Evolutionary conservation across 2,888 invertebrate genomes (phyloP), one percentile per base, ranked within the genome.

Genomic region (Latrodectus hesperus): DNA sequence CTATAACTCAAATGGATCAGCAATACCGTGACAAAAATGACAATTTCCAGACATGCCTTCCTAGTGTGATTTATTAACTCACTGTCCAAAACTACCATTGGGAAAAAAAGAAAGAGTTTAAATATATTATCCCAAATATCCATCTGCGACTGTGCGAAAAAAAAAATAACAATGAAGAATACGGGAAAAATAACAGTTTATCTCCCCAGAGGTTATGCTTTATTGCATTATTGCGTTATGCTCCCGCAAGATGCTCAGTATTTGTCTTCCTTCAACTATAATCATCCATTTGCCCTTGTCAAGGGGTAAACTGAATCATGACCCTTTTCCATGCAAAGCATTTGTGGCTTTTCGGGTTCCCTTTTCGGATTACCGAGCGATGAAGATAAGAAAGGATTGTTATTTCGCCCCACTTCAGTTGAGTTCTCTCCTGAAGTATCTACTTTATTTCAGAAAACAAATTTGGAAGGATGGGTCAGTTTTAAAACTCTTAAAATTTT

Each of bases 231-330:
- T 53, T 60, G 60, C 73, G 70, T 75, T 75, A 60, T 70, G 82
- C 53, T n/a, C 51, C 17, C 65, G 53, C 60, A 83, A 64, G 75
- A 78, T 68, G 78, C 65, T 53, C 67, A 51, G 83, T 67, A 26
- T 73, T 81, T 74, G 81, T 67, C 81, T 73, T 74, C 73, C 68
- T 70, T 75, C 22, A 49, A 67, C 75, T 78, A 78, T 78, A 65
- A 84, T 84, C 84, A 84, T 78, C 73, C 65, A 76, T 83, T 71
- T 70, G 22, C 52, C 38, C 64, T 60, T 84, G 84, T 78, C 72
- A 77, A 78, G 78, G 84, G 84, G 67, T 78, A 78, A 65, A 17
- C 67, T 84, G 84, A 84, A 73, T 84, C 77, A 84, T 84, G 77
- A 71, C 71, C 77, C 77, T 53, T 84, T 84, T 84, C 65, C 65